phyloP scores from a whole-genome alignment of 1,140 invertebrate species.

The Procambarus virginalis region DNA sequence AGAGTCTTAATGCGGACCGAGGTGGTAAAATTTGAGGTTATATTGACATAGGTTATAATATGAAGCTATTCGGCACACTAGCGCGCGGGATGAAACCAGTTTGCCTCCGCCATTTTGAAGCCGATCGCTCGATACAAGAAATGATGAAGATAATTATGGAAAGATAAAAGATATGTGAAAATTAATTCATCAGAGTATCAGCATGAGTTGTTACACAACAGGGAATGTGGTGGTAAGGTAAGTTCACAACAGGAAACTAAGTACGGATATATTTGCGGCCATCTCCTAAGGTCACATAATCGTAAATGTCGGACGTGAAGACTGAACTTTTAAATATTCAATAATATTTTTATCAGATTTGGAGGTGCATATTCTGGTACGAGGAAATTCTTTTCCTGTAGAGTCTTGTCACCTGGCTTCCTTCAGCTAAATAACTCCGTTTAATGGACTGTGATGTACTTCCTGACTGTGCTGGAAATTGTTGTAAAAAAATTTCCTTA shows the following conservation, averaged over 20 bases:
- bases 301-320: background rate
- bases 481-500: slow-evolving; percentile 2
- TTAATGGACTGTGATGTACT: slow-evolving; percentile 16
- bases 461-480: slow-evolving; percentile 16
- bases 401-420: background rate
- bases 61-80: slow-evolving; percentile 51
- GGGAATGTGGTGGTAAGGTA: slow-evolving; percentile 42
- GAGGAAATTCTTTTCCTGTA: background rate
- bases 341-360: background rate
- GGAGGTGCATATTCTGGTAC: slow-evolving; percentile 12
- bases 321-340: slow-evolving; percentile 25
- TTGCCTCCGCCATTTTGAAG: slow-evolving; percentile 65
- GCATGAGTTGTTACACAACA: slow-evolving; percentile 23
- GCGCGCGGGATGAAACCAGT: slow-evolving; percentile 54
- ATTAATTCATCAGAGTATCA: slow-evolving; percentile 31
- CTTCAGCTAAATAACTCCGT: background rate
- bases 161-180: slow-evolving; percentile 44
- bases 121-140: slow-evolving; percentile 56
- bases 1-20: background rate
- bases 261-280: background rate
- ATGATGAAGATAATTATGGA: slow-evolving; percentile 46
- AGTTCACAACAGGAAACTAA: background rate
- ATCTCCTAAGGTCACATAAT: background rate
- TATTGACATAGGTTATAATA: background rate
- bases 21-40: background rate